These are phyloP conservation scores for Congeria kusceri DNA, from an alignment of 2,888 invertebrate genomes.

Conservation along the genomic window DNA sequence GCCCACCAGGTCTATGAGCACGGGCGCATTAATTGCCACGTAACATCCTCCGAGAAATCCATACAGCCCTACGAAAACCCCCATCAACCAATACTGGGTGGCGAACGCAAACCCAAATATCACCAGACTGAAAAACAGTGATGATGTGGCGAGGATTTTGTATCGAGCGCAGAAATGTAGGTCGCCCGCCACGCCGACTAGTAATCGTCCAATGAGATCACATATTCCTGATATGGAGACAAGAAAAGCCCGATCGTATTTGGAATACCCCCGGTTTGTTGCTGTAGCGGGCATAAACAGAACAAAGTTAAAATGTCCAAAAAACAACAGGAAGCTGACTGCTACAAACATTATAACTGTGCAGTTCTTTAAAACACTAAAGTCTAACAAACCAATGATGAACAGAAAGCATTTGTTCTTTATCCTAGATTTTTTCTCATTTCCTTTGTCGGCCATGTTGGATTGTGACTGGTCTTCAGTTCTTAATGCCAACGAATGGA, in stretches of 20 bases:
- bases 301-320: conserved; percentile 79
- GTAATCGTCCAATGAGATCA: conserved; percentile 74
- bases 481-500: conserved; percentile 37
- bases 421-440: conserved; percentile 10
- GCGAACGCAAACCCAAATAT: conserved; percentile 70
- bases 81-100: conserved; percentile 66
- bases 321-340: conserved; percentile 73
- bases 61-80: conserved; percentile 72
- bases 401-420: conserved; percentile 34
- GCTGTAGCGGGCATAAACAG: conserved; percentile 74
- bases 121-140: conserved; percentile 67
- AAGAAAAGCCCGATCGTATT: conserved; percentile 72
- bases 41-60: conserved; percentile 79
- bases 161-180: conserved; percentile 70
- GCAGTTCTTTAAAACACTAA: conserved; percentile 70
- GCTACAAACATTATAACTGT: conserved; percentile 68
- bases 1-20: conserved; percentile 78
- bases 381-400: conserved; percentile 67
- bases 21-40: conserved; percentile 73
- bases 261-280: conserved; percentile 56
- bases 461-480: conserved; percentile 30
- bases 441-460: conserved; percentile 17
- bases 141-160: conserved; percentile 67
- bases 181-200: conserved; percentile 74
- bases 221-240: conserved; percentile 77